phyloP scores from a whole-genome alignment of 2,888 invertebrate genomes.

The Lissocephala sabroskyi region DNA sequence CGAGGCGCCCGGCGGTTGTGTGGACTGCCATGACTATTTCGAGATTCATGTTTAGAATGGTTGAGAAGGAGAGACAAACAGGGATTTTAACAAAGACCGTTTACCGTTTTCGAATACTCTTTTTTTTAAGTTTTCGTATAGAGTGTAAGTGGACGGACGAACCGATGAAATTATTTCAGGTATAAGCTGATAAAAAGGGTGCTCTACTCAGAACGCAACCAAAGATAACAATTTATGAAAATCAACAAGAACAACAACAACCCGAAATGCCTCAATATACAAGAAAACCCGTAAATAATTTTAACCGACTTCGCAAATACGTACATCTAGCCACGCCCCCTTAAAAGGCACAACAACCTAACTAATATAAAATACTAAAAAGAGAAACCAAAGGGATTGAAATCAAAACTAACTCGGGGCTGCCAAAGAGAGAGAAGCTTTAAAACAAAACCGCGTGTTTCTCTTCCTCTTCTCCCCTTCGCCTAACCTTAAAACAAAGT shows the following conservation, averaged over 20 bases:
- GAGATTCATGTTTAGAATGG: conserved; percentile 77
- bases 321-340: too few relatives aligned
- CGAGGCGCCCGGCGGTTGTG: conserved; percentile 65
- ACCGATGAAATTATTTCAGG: neutral
- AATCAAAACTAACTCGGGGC: too few relatives aligned
- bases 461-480: too few relatives aligned
- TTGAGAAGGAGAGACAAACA: conserved; percentile 28
- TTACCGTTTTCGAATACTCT: conserved; percentile 7
- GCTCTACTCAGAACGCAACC: conserved; percentile 31
- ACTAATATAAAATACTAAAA: conserved; percentile 8
- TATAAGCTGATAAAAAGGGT: neutral
- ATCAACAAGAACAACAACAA: conserved; percentile 24
- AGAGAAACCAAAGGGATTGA: conserved; percentile 45
- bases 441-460: too few relatives aligned
- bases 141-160: too few relatives aligned
- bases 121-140: too few relatives aligned
- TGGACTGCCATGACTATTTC: conserved; percentile 72
- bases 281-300: conserved; percentile 19
- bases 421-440: too few relatives aligned
- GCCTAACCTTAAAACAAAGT: too few relatives aligned
- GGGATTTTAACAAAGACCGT: conserved; percentile 38
- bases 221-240: conserved; percentile 42
- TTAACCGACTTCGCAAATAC: too few relatives aligned
- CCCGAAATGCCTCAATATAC: conserved; percentile 52
- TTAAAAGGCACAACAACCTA: neutral